Evolutionary conservation across 2,797 vertebrate species (phyloP), one percentile per base, ranked within the genome.

Genomic region (Anguilla obscura): DNA sequence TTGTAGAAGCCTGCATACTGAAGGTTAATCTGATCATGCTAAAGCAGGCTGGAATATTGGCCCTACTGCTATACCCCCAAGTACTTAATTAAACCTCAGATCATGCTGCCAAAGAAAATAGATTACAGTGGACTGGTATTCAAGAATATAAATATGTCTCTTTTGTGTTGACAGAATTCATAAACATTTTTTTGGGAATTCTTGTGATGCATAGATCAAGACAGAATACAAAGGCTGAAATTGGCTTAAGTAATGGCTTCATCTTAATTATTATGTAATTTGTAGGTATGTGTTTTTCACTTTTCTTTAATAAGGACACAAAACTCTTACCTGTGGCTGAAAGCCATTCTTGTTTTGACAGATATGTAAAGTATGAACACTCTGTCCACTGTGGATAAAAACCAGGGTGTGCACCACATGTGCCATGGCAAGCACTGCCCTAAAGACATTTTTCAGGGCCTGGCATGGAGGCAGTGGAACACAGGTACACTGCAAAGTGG

Each of bases 371-470:
- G 92, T 94, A 10, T 90, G 90, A 54, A 93, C 93, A 93, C 93
- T 94, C 84, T 87, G 91, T 16, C 90, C 91, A 74, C 91, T 93
- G 85, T 91, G 21, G 89, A 94, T 95, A 2, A 92, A 92, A 87
- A 94, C 9, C 24, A 94, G 45, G 21, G 87, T 4, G 21, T 94
- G 91, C 24, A 94, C 84, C n/a, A 94, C 91, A 88, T 94, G 82
- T 27, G 93, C 95, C 50, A 94, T 90, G 27, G 92, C 58, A 86
- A 94, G 95, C 16, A 94, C 92, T 14, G 94, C 93, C 88, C 91
- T 94, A 80, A 94, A 95, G 10, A 95, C 89, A 89, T 94, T 94
- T 86, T 92, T 90, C n/a, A 85, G 92, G 93, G 89, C 89, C 12
- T 92, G 92, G 88, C 93, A 93, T 69, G 90, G 21, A 89, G 80